These are phyloP conservation scores for Calonectris borealis DNA, from an alignment of 2,113 vertebrate species.

Conservation along the genomic window DNA sequence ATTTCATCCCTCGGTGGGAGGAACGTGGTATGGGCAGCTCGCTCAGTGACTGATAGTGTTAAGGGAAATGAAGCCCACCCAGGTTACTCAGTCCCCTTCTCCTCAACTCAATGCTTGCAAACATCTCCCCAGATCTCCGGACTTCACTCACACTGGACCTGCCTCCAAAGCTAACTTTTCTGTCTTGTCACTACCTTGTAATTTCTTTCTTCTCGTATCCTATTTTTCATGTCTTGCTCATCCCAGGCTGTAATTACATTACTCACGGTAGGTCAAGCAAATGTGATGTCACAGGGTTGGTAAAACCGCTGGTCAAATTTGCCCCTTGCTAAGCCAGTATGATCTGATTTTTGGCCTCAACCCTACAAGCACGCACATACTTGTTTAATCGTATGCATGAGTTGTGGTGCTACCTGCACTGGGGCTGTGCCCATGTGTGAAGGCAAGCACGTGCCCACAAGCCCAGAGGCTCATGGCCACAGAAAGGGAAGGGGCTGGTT, in stretches of 20 bases:
- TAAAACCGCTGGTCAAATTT: constrained; percentile 27
- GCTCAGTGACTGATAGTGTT: neutral
- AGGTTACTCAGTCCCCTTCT: neutral
- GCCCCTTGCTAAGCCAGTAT: constrained; percentile 46
- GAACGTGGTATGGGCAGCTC: neutral
- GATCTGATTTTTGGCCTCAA: constrained; percentile 48
- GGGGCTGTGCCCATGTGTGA: neutral
- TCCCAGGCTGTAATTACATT: constrained; percentile 26
- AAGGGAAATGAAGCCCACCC: neutral
- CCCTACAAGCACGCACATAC: constrained; percentile 5
- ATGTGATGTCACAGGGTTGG: constrained; percentile 2
- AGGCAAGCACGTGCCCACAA: constrained; percentile 6
- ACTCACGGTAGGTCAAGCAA: constrained; percentile 12
- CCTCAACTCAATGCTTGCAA: neutral
- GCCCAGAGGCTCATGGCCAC: neutral
- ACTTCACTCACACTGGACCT: neutral
- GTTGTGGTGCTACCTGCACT: neutral
- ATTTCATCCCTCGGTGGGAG: neutral
- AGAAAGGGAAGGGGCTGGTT: neutral
- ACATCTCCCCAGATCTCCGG: neutral
- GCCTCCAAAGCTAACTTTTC: neutral
- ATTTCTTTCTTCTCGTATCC: neutral
- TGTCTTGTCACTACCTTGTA: neutral
- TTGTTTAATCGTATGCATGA: constrained; percentile 31
- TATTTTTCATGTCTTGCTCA: neutral